phyloP scores from a whole-genome alignment of 2,797 vertebrate genomes.

The Rhinatrema bivittatum region DNA sequence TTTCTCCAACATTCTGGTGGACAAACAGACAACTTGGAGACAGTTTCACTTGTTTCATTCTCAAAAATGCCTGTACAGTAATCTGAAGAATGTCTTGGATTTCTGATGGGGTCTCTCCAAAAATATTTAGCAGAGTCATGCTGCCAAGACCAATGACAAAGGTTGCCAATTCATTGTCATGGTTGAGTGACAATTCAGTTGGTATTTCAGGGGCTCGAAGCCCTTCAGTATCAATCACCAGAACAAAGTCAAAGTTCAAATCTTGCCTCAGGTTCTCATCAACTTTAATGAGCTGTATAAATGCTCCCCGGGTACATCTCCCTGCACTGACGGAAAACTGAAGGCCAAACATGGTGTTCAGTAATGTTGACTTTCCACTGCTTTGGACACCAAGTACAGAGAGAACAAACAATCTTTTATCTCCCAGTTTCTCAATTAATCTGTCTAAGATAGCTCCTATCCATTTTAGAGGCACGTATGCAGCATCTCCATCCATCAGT shows the following conservation, averaged over 20 bases:
- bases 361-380: slow-evolving; percentile 66
- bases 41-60: slow-evolving; percentile 46
- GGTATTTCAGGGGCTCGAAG: slow-evolving; percentile 36
- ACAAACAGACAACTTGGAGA: slow-evolving; percentile 48
- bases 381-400: slow-evolving; percentile 63
- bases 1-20: slow-evolving; percentile 50
- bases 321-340: slow-evolving; percentile 62
- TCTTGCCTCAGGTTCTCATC: slow-evolving; percentile 12
- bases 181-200: slow-evolving; percentile 26
- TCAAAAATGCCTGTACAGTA: slow-evolving; percentile 53
- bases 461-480: slow-evolving; percentile 58
- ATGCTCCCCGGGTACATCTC: slow-evolving; percentile 52
- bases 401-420: slow-evolving; percentile 58
- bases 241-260: slow-evolving; percentile 29
- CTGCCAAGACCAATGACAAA: slow-evolving; percentile 58
- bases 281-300: slow-evolving; percentile 57
- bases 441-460: slow-evolving; percentile 51
- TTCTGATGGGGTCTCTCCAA: slow-evolving; percentile 54
- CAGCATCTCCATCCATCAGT: slow-evolving; percentile 64
- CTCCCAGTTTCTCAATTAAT: slow-evolving; percentile 46
- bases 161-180: slow-evolving; percentile 56
- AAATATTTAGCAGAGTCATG: slow-evolving; percentile 59
- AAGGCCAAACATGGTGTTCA: slow-evolving; percentile 67
- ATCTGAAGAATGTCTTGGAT: slow-evolving; percentile 57
- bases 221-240: slow-evolving; percentile 55